phyloP scores from a whole-genome alignment of 2,888 invertebrate genomes.

The Leucoma salicis region DNA sequence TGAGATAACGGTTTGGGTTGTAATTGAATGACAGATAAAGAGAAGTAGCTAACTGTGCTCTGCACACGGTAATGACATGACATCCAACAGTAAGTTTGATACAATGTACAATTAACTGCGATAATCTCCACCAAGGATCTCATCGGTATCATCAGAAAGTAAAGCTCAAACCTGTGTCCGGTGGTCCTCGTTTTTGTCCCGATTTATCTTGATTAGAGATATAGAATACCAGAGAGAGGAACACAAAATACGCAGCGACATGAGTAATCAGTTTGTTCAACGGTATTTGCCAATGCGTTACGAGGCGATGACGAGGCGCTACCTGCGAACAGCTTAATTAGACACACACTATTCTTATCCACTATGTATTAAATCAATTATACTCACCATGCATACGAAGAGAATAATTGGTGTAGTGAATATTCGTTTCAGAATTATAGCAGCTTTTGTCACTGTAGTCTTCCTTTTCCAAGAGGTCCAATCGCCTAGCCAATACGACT shows the following conservation, averaged over 20 bases:
- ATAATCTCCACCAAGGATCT: slow-evolving; percentile 43
- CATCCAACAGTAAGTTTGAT: slow-evolving; percentile 24
- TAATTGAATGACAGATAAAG: slow-evolving; percentile 6
- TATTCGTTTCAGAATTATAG: slow-evolving; percentile 43
- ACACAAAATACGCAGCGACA: slow-evolving; percentile 84
- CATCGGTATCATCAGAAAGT: slow-evolving; percentile 35
- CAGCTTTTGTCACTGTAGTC: slow-evolving; percentile 57
- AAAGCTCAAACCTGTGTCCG: slow-evolving; percentile 73
- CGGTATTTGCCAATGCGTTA: slow-evolving; percentile 83
- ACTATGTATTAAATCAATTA: slow-evolving; percentile 17
- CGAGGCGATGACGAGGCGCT: slow-evolving; percentile 59
- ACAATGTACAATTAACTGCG: slow-evolving; percentile 41
- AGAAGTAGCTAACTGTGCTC: slow-evolving; percentile 17
- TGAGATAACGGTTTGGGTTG: slow-evolving; percentile 5
- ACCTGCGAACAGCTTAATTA: slow-evolving; percentile 47
- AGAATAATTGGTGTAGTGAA: slow-evolving; percentile 58
- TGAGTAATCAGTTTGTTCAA: slow-evolving; percentile 88
- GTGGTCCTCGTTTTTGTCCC: slow-evolving; percentile 80
- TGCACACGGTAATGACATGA: slow-evolving; percentile 20
- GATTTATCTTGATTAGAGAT: slow-evolving; percentile 83
- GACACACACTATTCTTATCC: slow-evolving; percentile 18
- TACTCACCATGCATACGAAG: slow-evolving; percentile 53
- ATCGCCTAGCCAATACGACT: slow-evolving; percentile 85
- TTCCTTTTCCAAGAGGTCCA: slow-evolving; percentile 83
- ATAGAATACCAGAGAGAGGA: slow-evolving; percentile 83